phyloP scores from a whole-genome alignment of 2,797 vertebrate genomes.

The Fundulus diaphanus region DNA sequence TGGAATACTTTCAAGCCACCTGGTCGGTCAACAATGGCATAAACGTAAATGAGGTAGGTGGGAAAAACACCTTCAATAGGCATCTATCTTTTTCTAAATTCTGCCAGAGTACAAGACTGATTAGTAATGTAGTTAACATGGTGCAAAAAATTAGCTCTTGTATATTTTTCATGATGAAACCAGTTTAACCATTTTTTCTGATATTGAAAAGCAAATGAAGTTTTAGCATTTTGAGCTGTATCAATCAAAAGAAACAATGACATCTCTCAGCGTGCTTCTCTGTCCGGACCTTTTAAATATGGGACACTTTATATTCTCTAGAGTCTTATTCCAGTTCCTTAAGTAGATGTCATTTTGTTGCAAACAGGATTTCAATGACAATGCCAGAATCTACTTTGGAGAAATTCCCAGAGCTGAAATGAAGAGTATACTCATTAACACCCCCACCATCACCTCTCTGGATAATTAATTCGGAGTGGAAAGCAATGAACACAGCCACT shows the following conservation, averaged over 20 bases:
- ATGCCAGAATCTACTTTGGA: conserved; percentile 31
- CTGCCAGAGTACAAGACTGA: neutral
- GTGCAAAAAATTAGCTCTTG: neutral
- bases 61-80: no score
- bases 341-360: conserved; percentile 39
- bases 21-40: conserved; percentile 98
- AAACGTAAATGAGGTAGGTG: conserved; percentile 91
- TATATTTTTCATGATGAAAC: neutral
- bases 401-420: conserved; percentile 38
- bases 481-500: conserved; percentile 39
- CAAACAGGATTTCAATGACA: conserved; percentile 42
- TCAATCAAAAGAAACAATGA: conserved; percentile 8
- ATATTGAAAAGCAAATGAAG: neutral
- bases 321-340: conserved; percentile 57
- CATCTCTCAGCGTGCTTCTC: conserved; percentile 20
- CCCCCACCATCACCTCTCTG: conserved; percentile 37
- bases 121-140: neutral
- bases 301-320: conserved; percentile 43
- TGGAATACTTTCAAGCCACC: conserved; percentile 96
- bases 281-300: conserved; percentile 43
- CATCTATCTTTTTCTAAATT: neutral
- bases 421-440: conserved; percentile 61
- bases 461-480: conserved; percentile 66
- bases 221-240: conserved; percentile 7
- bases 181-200: neutral